Conservation (phyloP, 2,113 vertebrate genomes). For the Aptenodytes forsteri region DNA sequence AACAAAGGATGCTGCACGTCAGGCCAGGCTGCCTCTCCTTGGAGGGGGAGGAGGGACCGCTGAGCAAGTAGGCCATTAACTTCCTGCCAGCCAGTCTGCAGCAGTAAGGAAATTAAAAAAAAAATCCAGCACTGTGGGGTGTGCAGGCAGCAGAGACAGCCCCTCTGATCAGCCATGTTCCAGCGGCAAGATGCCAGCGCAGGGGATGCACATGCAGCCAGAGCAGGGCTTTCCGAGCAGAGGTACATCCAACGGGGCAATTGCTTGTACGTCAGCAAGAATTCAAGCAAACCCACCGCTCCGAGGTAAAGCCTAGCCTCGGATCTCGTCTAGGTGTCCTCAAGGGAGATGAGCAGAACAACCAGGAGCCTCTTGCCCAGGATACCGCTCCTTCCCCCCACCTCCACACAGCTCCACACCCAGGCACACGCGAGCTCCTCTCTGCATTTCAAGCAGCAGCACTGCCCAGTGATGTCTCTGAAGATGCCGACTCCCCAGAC, state of each 20-base stretch:
- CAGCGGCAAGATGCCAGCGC: neutral
- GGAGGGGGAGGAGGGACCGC: neutral
- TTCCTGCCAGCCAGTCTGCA: neutral
- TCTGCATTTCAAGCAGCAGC: neutral
- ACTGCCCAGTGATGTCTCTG: neutral
- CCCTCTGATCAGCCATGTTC: neutral
- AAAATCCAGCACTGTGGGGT: neutral
- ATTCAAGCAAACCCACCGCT: neutral
- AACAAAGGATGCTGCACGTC: neutral
- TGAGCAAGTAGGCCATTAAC: neutral
- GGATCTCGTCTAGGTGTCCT: neutral
- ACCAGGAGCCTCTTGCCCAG: neutral
- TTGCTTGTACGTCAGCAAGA: neutral
- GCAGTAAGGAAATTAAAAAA: neutral
- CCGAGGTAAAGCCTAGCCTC: accelerated
- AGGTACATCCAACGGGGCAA: neutral
- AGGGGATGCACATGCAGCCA: neutral
- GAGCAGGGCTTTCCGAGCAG: neutral
- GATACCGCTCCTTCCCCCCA: neutral
- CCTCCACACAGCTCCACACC: accelerated
- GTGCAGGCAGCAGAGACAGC: neutral
- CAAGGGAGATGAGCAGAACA: neutral
- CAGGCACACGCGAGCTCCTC: neutral
- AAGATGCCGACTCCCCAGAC: neutral
- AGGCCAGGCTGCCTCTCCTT: neutral